Evolutionary conservation across 2,797 vertebrate genomes (phyloP).

Genomic region (Phoxinus dragarum): DNA sequence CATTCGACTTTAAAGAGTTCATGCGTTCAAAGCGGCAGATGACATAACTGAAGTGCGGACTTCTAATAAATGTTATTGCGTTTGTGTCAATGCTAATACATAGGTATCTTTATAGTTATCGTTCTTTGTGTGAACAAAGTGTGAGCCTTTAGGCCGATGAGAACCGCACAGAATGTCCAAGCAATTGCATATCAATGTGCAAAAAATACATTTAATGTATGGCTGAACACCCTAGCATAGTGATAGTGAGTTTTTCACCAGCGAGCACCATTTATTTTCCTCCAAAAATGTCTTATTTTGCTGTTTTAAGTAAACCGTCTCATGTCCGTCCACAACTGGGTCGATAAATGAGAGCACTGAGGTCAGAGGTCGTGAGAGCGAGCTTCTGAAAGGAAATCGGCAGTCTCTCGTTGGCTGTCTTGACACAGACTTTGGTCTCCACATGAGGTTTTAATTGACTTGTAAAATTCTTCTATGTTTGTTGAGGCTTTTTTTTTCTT

Average conservation of each 20-base stretch:
- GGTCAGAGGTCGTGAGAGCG: slow-evolving; percentile 50
- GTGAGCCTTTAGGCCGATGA: neutral
- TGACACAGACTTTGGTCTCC: neutral
- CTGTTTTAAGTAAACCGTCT: slow-evolving; percentile 36
- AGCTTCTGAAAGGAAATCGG: slow-evolving; percentile 22
- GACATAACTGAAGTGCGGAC: neutral
- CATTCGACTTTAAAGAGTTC: neutral
- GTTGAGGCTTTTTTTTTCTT: neutral
- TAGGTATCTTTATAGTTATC: neutral
- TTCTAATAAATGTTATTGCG: neutral
- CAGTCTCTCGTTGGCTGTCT: neutral
- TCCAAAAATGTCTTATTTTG: neutral
- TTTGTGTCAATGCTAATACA: neutral
- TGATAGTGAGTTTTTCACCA: neutral
- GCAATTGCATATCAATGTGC: neutral
- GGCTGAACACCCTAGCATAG: neutral
- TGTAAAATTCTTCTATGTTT: slow-evolving; percentile 32
- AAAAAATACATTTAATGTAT: neutral
- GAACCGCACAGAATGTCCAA: neutral
- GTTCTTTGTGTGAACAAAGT: neutral
- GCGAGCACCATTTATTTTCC: neutral
- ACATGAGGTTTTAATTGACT: slow-evolving; percentile 48
- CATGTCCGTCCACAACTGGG: slow-evolving; percentile 3
- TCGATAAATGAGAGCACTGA: slow-evolving; percentile 17
- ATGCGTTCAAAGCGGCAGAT: neutral